Conservation (phyloP, 1,140 invertebrate species). For the Tachypleus tridentatus region DNA sequence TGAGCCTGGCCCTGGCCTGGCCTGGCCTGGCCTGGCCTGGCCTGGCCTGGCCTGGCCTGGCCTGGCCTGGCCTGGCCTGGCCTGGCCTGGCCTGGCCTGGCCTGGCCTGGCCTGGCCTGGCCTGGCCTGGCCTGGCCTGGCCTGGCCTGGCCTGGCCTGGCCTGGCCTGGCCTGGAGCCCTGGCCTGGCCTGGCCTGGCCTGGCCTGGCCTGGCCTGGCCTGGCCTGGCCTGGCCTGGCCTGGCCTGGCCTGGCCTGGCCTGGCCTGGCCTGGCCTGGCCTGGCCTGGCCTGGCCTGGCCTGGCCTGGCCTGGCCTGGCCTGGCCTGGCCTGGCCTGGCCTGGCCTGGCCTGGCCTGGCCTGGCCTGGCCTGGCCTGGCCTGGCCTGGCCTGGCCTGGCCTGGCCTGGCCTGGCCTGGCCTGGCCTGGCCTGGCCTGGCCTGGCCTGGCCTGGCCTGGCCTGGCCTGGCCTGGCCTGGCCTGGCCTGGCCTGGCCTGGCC, state of each 20-base stretch:
- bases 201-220: constrained; percentile 24
- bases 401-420: constrained; percentile 18
- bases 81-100: constrained; percentile 25
- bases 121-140: constrained; percentile 19
- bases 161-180: no score
- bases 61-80: constrained; percentile 22
- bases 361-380: constrained; percentile 18
- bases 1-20: no score
- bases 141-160: constrained; percentile 20
- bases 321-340: constrained; percentile 22
- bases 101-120: constrained; percentile 22
- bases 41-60: constrained; percentile 26
- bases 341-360: constrained; percentile 25
- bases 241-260: constrained; percentile 23
- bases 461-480: constrained; percentile 26
- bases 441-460: constrained; percentile 23
- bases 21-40: constrained; percentile 26
- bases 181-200: constrained; percentile 23
- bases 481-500: constrained; percentile 26
- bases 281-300: constrained; percentile 26
- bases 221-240: constrained; percentile 23
- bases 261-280: constrained; percentile 26
- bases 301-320: constrained; percentile 26
- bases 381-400: constrained; percentile 21
- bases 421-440: constrained; percentile 26